A percentile compares a stretch with the other conserved stretches of the same genome.
Conservation (phyloP, 2,113 vertebrate species). For the Tamias sibiricus region DNA sequence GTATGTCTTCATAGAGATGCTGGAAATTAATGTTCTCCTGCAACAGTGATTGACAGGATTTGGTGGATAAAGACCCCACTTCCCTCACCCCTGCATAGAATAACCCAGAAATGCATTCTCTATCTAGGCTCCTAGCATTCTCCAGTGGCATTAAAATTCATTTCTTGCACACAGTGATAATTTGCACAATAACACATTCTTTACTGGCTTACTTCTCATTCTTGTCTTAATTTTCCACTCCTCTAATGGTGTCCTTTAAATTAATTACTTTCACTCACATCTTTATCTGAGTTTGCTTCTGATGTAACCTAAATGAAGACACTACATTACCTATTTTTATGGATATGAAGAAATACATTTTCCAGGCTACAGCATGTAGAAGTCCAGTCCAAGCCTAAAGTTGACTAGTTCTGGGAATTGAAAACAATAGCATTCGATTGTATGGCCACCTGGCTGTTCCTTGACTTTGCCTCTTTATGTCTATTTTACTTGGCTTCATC, state of each 20-base stretch:
- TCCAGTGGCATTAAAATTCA: neutral
- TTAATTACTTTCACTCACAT: neutral
- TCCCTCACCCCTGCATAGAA: neutral
- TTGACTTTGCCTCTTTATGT: neutral
- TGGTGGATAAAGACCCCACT: neutral
- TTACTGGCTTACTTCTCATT: neutral
- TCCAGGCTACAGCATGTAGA: neutral
- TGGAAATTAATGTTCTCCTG: neutral
- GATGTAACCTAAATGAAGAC: neutral
- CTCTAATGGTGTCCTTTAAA: neutral
- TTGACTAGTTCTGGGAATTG: neutral
- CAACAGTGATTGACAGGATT: neutral
- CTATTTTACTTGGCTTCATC: neutral
- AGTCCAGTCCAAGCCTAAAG: neutral
- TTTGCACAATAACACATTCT: neutral
- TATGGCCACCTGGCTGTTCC: neutral
- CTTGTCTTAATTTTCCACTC: neutral
- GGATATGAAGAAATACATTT: neutral
- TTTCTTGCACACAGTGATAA: neutral
- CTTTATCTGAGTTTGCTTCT: neutral
- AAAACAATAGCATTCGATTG: neutral
- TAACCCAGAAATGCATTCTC: neutral
- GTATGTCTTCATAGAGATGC: neutral
- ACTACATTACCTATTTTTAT: neutral
- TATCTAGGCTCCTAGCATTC: neutral